Evolutionary conservation across 2,888 invertebrate species (phyloP), one percentile per base, ranked within the genome.

Genomic region (Nomada flava): DNA sequence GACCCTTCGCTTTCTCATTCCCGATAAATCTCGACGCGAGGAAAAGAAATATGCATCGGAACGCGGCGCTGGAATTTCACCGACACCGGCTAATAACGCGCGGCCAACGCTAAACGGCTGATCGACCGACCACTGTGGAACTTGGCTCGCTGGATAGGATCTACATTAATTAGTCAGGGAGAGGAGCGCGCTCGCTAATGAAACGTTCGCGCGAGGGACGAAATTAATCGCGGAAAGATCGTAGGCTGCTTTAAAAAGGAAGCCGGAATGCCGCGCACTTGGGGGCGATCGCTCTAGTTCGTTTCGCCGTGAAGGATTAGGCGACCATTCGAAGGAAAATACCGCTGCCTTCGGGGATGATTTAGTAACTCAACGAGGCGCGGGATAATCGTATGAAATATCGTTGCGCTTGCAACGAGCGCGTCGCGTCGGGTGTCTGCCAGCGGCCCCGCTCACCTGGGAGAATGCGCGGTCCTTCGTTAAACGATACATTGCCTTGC

Each of bases 341-440:
- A 78, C 57, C 29, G 52, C 74, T 65, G 74, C 71, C 70, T 53
- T 11, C 20, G 76, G 69, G 78, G 47, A 76, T 87, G 87, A 87
- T 87, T 87, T 86, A 87, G 79, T 82, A 68, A 87, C 82, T 78
- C 86, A 73, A 77, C 79, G 85, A 85, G 79, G 76, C 72, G 71
- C 77, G 67, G 85, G 88, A 88, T 88, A 88, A 88, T 83, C 88
- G 76, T 79, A 85, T 86, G 85, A 88, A 83, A 88, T 88, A 88
- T 88, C 78, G 83, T 71, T 68, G 72, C 76, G 78, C 70, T 29
- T 26, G 64, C 64, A 64, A 73, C 77, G 78, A 79, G 75, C 62
- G 52, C 71, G 74, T 59, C n/a, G 71, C 13, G 75, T 67, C 53
- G 79, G 71, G 74, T 79, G 77, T 63, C 60, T 75, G 77, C 72